Conservation (phyloP, 2,113 vertebrate species). For the Henicopernis longicauda region DNA sequence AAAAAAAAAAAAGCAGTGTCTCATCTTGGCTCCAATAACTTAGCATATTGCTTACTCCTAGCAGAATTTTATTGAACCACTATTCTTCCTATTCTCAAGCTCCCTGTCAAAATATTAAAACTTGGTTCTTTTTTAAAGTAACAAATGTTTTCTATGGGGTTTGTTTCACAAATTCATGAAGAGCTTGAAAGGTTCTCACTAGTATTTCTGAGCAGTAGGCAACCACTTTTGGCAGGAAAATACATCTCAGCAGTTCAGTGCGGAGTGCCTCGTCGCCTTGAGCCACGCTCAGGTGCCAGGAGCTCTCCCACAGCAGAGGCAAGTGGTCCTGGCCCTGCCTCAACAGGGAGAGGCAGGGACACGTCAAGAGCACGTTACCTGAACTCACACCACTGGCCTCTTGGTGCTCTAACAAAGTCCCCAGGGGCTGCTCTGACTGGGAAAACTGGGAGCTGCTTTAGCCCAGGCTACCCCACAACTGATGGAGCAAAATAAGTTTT, state of each 20-base stretch:
- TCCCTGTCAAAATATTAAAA: neutral
- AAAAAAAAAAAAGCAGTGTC: neutral
- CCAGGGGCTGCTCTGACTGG: neutral
- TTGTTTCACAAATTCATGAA: neutral
- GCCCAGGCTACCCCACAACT: neutral
- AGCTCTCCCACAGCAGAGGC: fast-evolving
- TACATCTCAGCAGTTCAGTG: neutral
- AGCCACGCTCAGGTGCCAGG: neutral
- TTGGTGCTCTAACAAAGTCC: neutral
- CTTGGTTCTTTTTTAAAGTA: neutral
- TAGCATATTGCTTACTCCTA: neutral
- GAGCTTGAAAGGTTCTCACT: neutral
- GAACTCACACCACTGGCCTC: neutral
- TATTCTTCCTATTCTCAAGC: neutral
- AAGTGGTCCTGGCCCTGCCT: neutral
- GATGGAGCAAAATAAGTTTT: neutral
- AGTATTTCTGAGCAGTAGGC: neutral
- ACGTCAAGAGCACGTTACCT: fast-evolving
- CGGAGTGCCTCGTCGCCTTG: fast-evolving
- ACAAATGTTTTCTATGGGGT: neutral
- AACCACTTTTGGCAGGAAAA: neutral
- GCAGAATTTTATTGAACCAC: neutral
- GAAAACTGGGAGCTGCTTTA: neutral
- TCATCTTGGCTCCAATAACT: neutral
- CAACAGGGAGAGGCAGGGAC: neutral